Evolutionary conservation across 2,113 vertebrate genomes (phyloP), one percentile per base, ranked within the genome.

Genomic region (Myotis davidii): DNA sequence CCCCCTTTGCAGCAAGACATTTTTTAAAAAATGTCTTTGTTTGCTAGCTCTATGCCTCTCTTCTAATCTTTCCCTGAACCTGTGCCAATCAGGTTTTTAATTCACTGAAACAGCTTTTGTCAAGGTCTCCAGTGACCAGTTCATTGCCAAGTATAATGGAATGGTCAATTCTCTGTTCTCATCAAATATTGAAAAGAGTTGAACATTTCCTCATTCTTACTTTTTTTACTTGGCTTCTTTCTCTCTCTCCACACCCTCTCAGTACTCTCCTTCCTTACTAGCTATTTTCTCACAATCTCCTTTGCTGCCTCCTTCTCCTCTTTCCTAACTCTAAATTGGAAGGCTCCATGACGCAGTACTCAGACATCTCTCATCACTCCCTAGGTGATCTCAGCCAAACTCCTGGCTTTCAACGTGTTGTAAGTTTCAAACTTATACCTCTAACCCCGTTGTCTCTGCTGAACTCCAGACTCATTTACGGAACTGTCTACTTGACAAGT

Each of bases 121-220:
- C 59, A 86, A 59, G 7, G 42, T 76, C 42, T 89, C 69, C 67
- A 83, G 20, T 70, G 50, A 89, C 67, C 59, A 76, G 21, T 82
- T 61, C 48, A 1, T 45, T 90, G 86, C 81, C 61, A 90, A 72
- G 34, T 77, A 37, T 42, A 77, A n/a, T 29, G 42, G 42, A 42
- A 42, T 6, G 69, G 90, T 88, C 69, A 95, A 8, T 78, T 77
- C 79, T 85, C 34, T 87, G 69, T 83, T 92, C 48, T 92, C 45
- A 82, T 84, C n/a, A 78, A 70, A 70, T 90, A 87, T 94, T 82
- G 92, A 93, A 64, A 21, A 86, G 72, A 45, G 18, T 69, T 65
- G 83, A 70, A 14, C 27, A 20, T 94, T 81, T 85, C 76, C 34
- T 67, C 32, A 76, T 76, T 70, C 39, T 81, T 4, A n/a, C 13